Percentiles rank a stretch among this genome's conserved stretches.
Conservation (phyloP, 2,113 vertebrate species). For the Hippocampus abdominalis region DNA sequence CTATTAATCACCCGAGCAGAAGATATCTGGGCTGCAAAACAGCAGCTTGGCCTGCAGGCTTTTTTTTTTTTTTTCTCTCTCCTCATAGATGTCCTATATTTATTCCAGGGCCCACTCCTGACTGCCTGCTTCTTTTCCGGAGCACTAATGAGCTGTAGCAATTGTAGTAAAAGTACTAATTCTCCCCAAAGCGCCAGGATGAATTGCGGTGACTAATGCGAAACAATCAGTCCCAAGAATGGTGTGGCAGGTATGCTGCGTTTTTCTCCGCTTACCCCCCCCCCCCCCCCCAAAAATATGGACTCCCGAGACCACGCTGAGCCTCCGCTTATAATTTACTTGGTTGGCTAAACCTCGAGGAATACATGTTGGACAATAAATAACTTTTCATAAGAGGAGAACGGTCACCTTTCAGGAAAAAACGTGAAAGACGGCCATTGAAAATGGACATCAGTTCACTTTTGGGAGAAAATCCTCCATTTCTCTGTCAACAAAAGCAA, state of each 20-base stretch:
- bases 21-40: conserved; percentile 28
- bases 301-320: conserved; percentile 11
- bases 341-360: too few relatives aligned
- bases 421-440: background rate
- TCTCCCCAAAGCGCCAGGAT: conserved; percentile 46
- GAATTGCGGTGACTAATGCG: conserved; percentile 50
- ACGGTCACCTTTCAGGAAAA: background rate
- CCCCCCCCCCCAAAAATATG: conserved; percentile 18
- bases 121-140: conserved; percentile 33
- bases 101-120: conserved; percentile 24
- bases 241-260: conserved; percentile 30
- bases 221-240: conserved; percentile 39
- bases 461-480: background rate
- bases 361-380: background rate
- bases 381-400: background rate
- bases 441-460: background rate
- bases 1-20: conserved; percentile 14
- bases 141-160: conserved; percentile 47
- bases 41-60: background rate
- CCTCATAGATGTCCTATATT: conserved; percentile 21
- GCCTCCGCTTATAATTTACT: too few relatives aligned
- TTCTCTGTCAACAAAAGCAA: background rate
- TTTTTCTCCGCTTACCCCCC: conserved; percentile 15
- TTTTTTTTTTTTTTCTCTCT: background rate
- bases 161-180: conserved; percentile 50